Conservation (phyloP, 1,140 invertebrate species). For the Halesus radiatus region DNA sequence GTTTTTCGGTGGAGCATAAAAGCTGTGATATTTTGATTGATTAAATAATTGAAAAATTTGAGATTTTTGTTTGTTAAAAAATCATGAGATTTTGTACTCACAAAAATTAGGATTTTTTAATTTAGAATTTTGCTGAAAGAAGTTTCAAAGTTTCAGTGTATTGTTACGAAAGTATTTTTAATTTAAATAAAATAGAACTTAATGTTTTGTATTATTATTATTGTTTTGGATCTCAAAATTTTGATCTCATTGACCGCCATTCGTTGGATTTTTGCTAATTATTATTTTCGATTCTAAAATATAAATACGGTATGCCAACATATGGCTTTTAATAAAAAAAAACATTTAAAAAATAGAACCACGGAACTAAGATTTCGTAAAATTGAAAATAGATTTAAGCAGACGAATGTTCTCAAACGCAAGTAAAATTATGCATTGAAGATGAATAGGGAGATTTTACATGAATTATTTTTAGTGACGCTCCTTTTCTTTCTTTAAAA, state of each 20-base stretch:
- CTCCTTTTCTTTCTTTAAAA: too few species aligned
- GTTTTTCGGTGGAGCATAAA: slow-evolving; percentile 10
- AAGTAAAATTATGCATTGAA: too few species aligned
- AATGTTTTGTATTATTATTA: slow-evolving; percentile 19
- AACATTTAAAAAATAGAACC: too few species aligned
- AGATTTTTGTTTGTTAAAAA: slow-evolving; percentile 59
- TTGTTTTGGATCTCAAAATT: slow-evolving; percentile 21
- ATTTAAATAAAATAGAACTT: background rate
- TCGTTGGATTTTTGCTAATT: background rate
- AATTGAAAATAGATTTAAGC: too few species aligned
- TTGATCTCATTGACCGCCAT: slow-evolving; percentile 24
- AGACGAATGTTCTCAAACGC: too few species aligned
- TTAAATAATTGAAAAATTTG: slow-evolving; percentile 63
- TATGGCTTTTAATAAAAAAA: too few species aligned
- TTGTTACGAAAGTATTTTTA: slow-evolving; percentile 8
- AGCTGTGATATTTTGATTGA: slow-evolving; percentile 57
- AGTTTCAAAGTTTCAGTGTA: background rate
- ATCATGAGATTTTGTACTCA: slow-evolving; percentile 59
- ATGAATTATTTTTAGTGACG: too few species aligned
- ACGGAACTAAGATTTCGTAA: too few species aligned
- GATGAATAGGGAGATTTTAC: too few species aligned
- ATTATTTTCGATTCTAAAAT: slow-evolving; percentile 1
- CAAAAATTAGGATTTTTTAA: slow-evolving; percentile 40
- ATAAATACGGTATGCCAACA: too few species aligned
- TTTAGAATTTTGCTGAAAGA: background rate